Evolutionary conservation across 23 tunicate genomes (phyloP), one percentile per base, ranked within the genome.

Genomic region (Ascidia mentula): DNA sequence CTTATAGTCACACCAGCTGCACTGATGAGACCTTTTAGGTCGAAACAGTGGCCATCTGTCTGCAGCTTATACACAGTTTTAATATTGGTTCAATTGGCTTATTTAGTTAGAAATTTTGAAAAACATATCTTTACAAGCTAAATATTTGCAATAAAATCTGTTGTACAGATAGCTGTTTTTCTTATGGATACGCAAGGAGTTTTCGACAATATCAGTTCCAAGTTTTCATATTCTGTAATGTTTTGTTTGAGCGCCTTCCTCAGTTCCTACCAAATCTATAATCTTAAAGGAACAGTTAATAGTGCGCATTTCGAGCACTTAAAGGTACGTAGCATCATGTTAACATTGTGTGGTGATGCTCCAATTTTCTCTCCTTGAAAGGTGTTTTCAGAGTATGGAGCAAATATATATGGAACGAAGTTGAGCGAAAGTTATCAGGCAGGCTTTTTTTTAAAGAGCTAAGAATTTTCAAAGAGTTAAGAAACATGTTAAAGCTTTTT

Each of bases 221-320:
- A 53, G 65, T 53, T 53, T 53, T 53, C 65, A 20, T 26, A 53
- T 28, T 53, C 65, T 28, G 24, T 53, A 26, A 53, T 53, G 65
- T 53, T 53, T 53, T 53, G 65, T 9, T 28, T 53, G 28, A 53
- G 65, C 65, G 24, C 65, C 24, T 53, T 53, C 24, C 65, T 53
- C 12, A 53, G 65, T 28, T 53, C 65, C 65, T 53, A 53, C 65
- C 65, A 53, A 53, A 53, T 53, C 65, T 53, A 53, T 28, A 53
- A 53, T 28, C 24, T 53, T 26, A 53, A 53, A 9, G 65, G 24
- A 20, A 53, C 24, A 3, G 24, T 53, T 1, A 53, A 28, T 53
- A 20, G 28, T 1, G 65, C 65, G 28, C 28, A 53, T 53, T 53
- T 53, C 28, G 65, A 53, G 13, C 65, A 53, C 65, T 53, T 53